Base-by-base conservation (phyloP, 2,797 vertebrate species). In the Semaprochilodus insignis region DNA sequence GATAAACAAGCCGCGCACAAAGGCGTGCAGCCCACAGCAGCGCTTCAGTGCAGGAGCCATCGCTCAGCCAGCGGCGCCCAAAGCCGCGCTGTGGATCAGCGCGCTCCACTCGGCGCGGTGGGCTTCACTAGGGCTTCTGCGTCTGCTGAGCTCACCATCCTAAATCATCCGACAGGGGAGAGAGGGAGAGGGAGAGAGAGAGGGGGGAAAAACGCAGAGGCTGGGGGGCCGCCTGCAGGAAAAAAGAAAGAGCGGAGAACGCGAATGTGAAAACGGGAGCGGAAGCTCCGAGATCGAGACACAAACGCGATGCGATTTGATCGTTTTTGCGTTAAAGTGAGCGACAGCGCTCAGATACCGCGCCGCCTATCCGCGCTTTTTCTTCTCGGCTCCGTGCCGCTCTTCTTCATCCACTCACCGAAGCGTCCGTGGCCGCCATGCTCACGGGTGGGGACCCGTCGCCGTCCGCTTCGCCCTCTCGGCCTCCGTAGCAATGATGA, bases 381-480 rank as follows among this genome's bases (percentile, higher is more conserved):
- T 88, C 88, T 90, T 91, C 89, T 89, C 88, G 84, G 71, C 88
- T 91, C 87, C 92, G 86, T 90, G 86, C 90, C 87, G 44, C 82
- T 85, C 85, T 90, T 77, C 82, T 89, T 90, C 85, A 88, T 78
- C 87, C 89, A 90, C 89, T 89, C 87, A 85, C 90, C 91, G 55
- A 84, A 57, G 88, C 91, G 75, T 86, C 80, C 89, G 88, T 87
- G 81, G 90, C 89, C 94, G 94, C 94, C 95, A 95, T 95, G 94
- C 93, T 94, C 91, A 93, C 94, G 94, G 94, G 93, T 91, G 94
- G 94, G 93, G 93, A 95, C 92, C 91, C 93, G 89, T 87, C 89
- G 91, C 90, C 90, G 89, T 87, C 89, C 90, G 83, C 90, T 91
- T 70, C 62, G 91, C 89, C 91, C 85, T 74, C 91, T 93, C 94